Evolutionary conservation across 2,113 vertebrate species (phyloP), one percentile per base, ranked within the genome.

Genomic region (Nothoprocta pentlandii): DNA sequence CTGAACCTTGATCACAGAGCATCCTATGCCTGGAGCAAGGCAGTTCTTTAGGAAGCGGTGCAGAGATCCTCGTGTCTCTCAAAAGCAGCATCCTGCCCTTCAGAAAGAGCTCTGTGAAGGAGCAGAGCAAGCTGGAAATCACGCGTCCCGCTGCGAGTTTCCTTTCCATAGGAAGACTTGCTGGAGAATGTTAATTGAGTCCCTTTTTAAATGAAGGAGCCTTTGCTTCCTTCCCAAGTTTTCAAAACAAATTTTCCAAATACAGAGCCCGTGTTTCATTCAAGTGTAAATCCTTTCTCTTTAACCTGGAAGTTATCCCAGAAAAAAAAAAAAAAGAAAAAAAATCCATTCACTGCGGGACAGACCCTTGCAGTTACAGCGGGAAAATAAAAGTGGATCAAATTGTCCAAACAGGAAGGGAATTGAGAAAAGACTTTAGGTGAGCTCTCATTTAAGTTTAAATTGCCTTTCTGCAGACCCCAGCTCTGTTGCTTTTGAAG

Each of bases 281-380:
- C 93, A 94, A 96, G 95, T 96, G 95, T 88, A 94, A 94, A 92
- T 95, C 85, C 80, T 97, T 96, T 95, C 95, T 96, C 90, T 94
- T 95, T 94, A 92, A 94, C 93, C 96, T 94, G 96, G 95, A 97
- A 92, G 87, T 91, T 96, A 88, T 96, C 95, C 95, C 89, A 92
- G 96, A 90, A 88, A 86, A 92, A 23, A 78, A 49, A 77, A 16
- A n/a, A 61, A 36, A 94, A 89, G 46, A 34, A 94, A 49, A 34
- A 61, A 36, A 93, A 89, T 91, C 92, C 92, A 88, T 96, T 95
- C 91, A 96, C 49, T 89, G 80, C 83, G 69, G 83, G 92, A 89
- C 93, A 89, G 69, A 91, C 62, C 86, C 92, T 95, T 71, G 71
- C 6, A 47, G 51, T 75, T 89, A 51, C 10, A 4, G 68, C 54